Percentiles rank a stretch among this genome's conserved stretches.
phyloP scores from a whole-genome alignment of 2,888 invertebrate species.

The Melipona bicolor region DNA sequence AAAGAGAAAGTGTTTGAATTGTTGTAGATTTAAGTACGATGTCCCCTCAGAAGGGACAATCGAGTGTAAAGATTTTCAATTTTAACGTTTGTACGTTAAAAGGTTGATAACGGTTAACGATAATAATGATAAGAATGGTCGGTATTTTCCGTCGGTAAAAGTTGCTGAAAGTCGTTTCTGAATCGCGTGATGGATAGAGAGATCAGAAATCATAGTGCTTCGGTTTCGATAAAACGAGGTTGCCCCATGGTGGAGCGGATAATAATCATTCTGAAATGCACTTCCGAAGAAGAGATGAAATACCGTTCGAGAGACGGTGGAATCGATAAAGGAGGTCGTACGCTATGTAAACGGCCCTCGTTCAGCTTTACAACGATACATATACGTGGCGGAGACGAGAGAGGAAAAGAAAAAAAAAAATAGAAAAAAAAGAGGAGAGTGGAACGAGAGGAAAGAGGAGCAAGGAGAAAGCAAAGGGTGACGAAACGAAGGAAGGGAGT shows the following conservation, averaged over 20 bases:
- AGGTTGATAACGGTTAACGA: background rate
- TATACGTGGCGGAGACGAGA: background rate
- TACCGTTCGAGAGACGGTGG: constrained; percentile 16
- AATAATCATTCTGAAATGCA: constrained; percentile 59
- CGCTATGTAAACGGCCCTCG: constrained; percentile 22
- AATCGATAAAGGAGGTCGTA: constrained; percentile 37
- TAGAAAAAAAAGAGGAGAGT: too few species aligned
- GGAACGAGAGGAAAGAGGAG: background rate
- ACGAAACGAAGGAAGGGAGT: constrained; percentile 27
- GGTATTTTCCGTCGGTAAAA: background rate
- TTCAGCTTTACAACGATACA: constrained; percentile 5
- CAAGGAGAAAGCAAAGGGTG: background rate
- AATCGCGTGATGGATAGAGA: constrained; percentile 23
- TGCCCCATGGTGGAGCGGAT: constrained; percentile 45
- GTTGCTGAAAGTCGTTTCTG: constrained; percentile 1
- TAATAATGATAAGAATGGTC: background rate
- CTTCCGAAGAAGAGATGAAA: constrained; percentile 41
- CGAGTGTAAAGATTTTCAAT: background rate
- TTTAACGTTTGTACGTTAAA: background rate
- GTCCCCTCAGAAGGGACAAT: too few species aligned
- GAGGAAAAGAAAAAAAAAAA: background rate
- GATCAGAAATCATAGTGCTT: constrained; percentile 17
- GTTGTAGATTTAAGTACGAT: too few species aligned
- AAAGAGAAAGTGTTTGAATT: too few species aligned
- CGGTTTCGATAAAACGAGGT: constrained; percentile 16